phyloP scores from a whole-genome alignment of 2,113 vertebrate species.

The Sinocyclocheilus grahami region DNA sequence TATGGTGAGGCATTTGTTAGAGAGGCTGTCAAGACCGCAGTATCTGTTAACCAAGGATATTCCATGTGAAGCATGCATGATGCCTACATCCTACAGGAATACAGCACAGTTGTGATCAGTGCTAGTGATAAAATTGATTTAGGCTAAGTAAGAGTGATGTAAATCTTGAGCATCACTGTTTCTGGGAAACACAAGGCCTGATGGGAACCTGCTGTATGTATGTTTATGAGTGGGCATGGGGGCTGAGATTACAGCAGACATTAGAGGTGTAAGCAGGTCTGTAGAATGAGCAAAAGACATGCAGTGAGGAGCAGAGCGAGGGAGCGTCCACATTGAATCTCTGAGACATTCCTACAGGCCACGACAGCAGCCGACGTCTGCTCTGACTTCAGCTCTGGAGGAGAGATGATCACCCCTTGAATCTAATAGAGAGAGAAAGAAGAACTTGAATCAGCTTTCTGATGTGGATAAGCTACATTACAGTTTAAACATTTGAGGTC shows the following conservation, averaged over 20 bases:
- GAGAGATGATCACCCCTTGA: slow-evolving; percentile 60
- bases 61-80: background rate
- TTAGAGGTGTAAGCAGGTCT: slow-evolving; percentile 14
- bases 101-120: background rate
- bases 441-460: background rate
- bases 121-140: background rate
- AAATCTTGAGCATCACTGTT: too few relatives aligned
- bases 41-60: background rate
- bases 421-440: slow-evolving; percentile 43
- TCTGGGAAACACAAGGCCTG: background rate
- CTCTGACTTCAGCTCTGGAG: slow-evolving; percentile 53
- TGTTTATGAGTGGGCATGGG: background rate
- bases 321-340: background rate
- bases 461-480: background rate
- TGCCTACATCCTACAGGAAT: background rate
- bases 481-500: background rate
- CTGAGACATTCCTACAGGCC: slow-evolving; percentile 41
- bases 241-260: background rate
- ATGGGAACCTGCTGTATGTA: background rate
- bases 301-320: background rate
- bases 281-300: slow-evolving; percentile 14
- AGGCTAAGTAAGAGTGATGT: background rate
- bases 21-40: background rate
- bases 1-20: background rate
- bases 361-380: background rate